A percentile compares a stretch with the other conserved stretches of the same genome.
These are phyloP conservation scores for Cossypha dichroa DNA, from an alignment of 2,797 vertebrate genomes.

Conservation along the genomic window DNA sequence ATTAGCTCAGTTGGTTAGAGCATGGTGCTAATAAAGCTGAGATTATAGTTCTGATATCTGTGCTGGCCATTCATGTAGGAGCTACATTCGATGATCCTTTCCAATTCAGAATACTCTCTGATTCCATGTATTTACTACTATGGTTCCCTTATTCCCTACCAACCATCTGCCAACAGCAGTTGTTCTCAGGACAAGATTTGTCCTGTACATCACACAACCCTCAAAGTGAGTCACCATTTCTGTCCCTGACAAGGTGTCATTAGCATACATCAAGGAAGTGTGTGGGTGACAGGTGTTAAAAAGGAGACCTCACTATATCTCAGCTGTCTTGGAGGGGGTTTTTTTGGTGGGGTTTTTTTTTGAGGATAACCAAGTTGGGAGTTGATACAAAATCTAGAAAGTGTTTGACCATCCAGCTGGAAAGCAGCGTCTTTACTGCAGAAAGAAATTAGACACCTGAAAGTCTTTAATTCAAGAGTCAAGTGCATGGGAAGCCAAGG, in stretches of 20 bases:
- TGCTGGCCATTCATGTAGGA: too few relatives aligned
- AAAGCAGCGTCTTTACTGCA: not conserved
- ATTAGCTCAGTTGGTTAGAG: not conserved
- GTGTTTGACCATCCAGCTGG: not conserved
- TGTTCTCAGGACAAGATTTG: not conserved
- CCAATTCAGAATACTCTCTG: not conserved
- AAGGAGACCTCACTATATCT: not conserved
- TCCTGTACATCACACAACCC: not conserved
- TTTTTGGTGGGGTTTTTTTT: not conserved
- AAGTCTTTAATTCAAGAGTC: not conserved
- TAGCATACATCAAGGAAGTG: not conserved
- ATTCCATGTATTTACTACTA: not conserved
- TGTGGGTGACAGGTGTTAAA: not conserved
- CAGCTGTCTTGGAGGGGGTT: not conserved
- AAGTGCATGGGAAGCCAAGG: not conserved
- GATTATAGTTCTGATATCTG: too few relatives aligned
- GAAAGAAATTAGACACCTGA: not conserved
- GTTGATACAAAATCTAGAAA: not conserved
- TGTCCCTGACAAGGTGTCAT: not conserved
- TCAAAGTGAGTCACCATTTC: not conserved
- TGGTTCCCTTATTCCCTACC: not conserved
- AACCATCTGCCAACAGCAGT: not conserved
- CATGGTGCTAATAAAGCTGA: not conserved
- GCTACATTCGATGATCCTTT: accelerated
- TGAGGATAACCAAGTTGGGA: not conserved